Conservation (phyloP, 2,888 invertebrate genomes). For the Scaptomyza cyrtandrae region DNA sequence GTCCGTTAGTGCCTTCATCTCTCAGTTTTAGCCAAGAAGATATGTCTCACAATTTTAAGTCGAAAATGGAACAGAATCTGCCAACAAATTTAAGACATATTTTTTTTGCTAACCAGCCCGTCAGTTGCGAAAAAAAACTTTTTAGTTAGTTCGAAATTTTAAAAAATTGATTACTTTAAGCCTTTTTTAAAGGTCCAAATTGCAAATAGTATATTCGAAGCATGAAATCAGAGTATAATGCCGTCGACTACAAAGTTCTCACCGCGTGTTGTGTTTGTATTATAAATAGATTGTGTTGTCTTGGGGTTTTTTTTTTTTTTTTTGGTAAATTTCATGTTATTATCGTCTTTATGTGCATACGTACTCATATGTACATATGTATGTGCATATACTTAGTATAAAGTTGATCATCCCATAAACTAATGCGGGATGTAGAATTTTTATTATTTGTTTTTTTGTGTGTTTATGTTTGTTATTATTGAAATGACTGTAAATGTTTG, state of each 20-base stretch:
- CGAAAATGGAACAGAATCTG: no score
- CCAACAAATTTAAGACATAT: no score
- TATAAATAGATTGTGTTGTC: constrained; percentile 3
- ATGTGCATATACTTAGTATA: constrained; percentile 19
- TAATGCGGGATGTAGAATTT: constrained; percentile 13
- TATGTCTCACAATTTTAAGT: no score
- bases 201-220: no score
- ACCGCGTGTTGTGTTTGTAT: neutral
- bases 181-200: no score
- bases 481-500: constrained; percentile 38
- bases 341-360: constrained; percentile 14
- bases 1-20: no score
- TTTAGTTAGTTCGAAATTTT: no score
- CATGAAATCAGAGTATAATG: no score
- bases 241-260: neutral
- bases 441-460: constrained; percentile 1
- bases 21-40: no score
- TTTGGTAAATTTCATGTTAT: constrained; percentile 5
- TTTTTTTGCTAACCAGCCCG: no score
- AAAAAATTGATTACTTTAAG: no score
- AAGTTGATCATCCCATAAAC: constrained; percentile 17
- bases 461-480: constrained; percentile 19
- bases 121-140: no score
- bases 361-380: constrained; percentile 1
- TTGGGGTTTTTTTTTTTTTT: neutral